phyloP scores from a whole-genome alignment of 2,113 vertebrate genomes.

The Gallinago media region DNA sequence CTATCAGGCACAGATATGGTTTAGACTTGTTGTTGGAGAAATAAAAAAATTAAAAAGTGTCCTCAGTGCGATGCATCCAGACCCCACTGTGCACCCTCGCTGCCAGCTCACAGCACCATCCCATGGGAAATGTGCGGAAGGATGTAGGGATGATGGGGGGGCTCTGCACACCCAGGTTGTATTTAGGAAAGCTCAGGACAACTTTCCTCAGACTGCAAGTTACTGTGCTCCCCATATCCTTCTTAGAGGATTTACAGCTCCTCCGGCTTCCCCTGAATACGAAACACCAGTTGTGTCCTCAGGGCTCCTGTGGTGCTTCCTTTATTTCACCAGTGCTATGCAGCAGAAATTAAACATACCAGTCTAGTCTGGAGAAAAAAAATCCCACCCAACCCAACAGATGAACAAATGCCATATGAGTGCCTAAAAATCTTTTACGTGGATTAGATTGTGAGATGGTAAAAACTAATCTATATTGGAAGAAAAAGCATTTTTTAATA shows the following conservation, averaged over 20 bases:
- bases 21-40: background rate
- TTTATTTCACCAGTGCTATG: background rate
- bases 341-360: background rate
- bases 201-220: background rate
- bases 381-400: background rate
- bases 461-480: background rate
- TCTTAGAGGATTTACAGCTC: background rate
- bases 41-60: background rate
- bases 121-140: background rate
- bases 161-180: background rate
- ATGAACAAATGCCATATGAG: background rate
- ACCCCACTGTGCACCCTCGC: fast-evolving
- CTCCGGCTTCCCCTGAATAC: fast-evolving
- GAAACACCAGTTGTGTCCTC: background rate
- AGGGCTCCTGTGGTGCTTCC: background rate
- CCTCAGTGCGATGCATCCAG: background rate
- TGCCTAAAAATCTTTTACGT: background rate
- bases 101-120: background rate
- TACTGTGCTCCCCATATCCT: background rate
- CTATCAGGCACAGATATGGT: background rate
- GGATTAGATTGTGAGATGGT: background rate
- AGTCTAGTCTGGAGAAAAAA: too few relatives aligned
- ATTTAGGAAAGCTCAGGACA: background rate
- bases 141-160: fast-evolving
- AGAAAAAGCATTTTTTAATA: background rate